phyloP scores from a whole-genome alignment of 2,797 vertebrate species.

The Muscicapa striata region DNA sequence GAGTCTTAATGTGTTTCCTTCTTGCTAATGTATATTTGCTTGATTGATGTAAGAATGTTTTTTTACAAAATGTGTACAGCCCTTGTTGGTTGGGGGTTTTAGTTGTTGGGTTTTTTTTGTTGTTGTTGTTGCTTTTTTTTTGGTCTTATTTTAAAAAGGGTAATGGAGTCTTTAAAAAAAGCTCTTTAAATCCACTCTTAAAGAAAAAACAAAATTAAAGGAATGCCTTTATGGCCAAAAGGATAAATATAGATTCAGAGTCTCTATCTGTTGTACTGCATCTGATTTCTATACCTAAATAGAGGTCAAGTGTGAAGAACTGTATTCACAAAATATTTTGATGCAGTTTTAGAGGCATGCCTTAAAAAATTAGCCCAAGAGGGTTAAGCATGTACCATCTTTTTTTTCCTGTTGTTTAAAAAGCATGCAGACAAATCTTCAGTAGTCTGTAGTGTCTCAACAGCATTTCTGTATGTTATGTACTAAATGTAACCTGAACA shows the following conservation, averaged over 20 bases:
- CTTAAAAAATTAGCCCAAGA: not conserved
- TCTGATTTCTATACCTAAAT: not conserved
- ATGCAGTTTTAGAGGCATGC: not conserved
- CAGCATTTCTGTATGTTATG: not conserved
- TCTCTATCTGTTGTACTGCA: not conserved
- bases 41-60: constrained; percentile 21
- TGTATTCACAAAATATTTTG: not conserved
- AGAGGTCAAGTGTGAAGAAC: not conserved
- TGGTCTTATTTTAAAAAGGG: not conserved
- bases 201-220: not conserved
- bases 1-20: constrained; percentile 45
- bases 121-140: not conserved
- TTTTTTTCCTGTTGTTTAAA: not conserved
- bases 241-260: not conserved
- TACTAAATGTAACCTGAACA: not conserved
- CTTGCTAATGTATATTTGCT: constrained; percentile 38
- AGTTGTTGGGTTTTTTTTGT: too few relatives aligned
- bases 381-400: not conserved
- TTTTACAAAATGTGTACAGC: constrained; percentile 11
- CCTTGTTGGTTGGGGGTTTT: not conserved
- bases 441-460: not conserved
- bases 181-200: not conserved
- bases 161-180: not conserved
- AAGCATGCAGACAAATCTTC: not conserved
- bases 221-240: not conserved